Evolutionary conservation across 2,888 invertebrate genomes (phyloP).

Genomic region (Sepiola atlantica): DNA sequence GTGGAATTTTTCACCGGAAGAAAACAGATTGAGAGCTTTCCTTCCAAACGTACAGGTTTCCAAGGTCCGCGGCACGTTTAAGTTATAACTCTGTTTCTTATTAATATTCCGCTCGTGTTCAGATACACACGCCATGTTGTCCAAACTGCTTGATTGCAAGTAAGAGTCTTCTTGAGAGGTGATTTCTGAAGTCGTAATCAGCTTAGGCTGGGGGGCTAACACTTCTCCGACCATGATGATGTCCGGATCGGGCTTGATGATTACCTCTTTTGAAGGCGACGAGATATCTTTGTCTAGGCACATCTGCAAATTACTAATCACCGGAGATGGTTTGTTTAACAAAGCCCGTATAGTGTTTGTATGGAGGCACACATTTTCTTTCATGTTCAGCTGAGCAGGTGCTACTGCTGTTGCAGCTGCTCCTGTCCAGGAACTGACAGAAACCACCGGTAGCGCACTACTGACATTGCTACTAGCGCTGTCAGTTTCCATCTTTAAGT

Average conservation of each 20-base stretch:
- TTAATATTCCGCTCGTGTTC: background rate
- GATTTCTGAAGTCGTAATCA: background rate
- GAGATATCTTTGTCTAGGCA: background rate
- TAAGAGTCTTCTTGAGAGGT: background rate
- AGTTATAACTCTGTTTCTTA: background rate
- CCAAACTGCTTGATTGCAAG: background rate
- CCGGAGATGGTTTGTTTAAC: conserved; percentile 18
- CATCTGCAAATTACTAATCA: conserved; percentile 18
- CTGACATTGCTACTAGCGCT: background rate
- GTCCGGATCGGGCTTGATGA: background rate
- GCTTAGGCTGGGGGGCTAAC: background rate
- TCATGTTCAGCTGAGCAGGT: conserved; percentile 6
- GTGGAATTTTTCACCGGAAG: background rate
- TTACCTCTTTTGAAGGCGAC: background rate
- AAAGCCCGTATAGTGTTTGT: conserved; percentile 32
- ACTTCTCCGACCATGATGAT: background rate
- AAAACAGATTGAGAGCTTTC: background rate
- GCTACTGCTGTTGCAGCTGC: background rate
- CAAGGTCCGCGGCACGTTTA: background rate
- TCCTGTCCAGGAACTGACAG: background rate
- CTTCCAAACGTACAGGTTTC: background rate
- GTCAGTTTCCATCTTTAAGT: background rate
- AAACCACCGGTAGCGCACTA: background rate
- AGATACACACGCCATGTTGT: background rate
- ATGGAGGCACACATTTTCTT: conserved; percentile 11